Evolutionary conservation across 2,888 invertebrate species (phyloP), one percentile per base, ranked within the genome.

Genomic region (Nomada lathburiana): DNA sequence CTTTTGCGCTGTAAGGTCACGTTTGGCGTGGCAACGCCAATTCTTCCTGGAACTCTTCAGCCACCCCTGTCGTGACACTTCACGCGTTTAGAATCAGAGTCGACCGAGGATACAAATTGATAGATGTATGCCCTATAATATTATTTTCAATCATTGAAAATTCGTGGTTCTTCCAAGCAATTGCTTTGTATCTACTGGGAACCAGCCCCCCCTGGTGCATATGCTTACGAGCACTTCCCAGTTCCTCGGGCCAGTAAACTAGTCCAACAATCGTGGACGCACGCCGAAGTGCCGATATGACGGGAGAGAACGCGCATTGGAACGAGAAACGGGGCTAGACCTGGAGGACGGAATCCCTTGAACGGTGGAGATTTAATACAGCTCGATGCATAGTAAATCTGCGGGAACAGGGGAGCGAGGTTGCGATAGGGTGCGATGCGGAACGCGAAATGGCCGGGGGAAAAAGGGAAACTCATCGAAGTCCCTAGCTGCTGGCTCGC

Each of bases 281-380:
- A 18, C 36, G 23, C 4, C n/a, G 53, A 23, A 23, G 13, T 23
- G n/a, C 26, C 26, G 20, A 20, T 52, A 2, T 47, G 47, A 47
- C 16, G 67, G 20, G 53, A 26, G 53, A 20, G 60, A 62, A 72
- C 52, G 55, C 42, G 44, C 67, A 55, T 23, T 26, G 67, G 53
- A 70, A 79, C 74, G 64, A 76, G 79, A 68, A 69, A 64, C 76
- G 69, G 75, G 70, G 76, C 59, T 57, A 60, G 82, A 72, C 60
- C 64, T 62, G 70, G 18, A 71, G 73, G 70, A 60, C 57, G 77
- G 80, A 85, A 84, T 85, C 73, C 76, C 72, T 57, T 73, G 87
- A 80, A 83, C 82, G 83, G 60, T 72, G 68, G 81, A 82, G 86
- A 87, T 87, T 86, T 84, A 84, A 87, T 88, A 87, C 80, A 80